Evolutionary conservation across 2,113 vertebrate species (phyloP), one percentile per base, ranked within the genome.

Genomic region (Thunnus maccoyii): DNA sequence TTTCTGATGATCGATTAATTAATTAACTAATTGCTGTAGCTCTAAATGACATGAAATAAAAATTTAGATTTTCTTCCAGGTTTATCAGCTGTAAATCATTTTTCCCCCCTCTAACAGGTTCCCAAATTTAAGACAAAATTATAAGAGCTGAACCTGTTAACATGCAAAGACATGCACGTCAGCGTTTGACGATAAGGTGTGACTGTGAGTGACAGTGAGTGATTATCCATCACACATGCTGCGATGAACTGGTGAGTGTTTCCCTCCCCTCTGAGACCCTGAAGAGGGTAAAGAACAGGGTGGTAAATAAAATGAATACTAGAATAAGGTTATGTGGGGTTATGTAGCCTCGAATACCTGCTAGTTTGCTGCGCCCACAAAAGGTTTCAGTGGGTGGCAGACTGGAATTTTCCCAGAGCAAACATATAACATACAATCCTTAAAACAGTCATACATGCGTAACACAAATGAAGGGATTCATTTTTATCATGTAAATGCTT

Each of bases 401-500:
- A 64, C 0, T 18, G 16, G 46, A 22, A 63, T 84, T 61, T 80
- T 58, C 51, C 47, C 44, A 54, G 22, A 8, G 15, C n/a, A 25
- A 15, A 56, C 16, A 30, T n/a, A n/a, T 27, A 22, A 55, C 58
- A 75, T 18, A 18, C 13, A 36, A 10, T 8, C 56, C n/a, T 62
- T 44, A 73, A 44, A 52, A 62, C 41, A 22, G 63, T 75, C 51
- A 69, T 47, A 70, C 48, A 25, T 52, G n/a, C 61, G 36, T 60
- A 13, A 22, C 44, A 36, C 68, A 41, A 6, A 47, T 20, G 10
- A 51, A 41, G 50, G 46, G 54, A 70, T 69, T 68, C 61, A 46
- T 78, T 51, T 27, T 52, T 72, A 76, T 83, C 81, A 83, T 68
- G 74, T 68, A 85, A 88, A 85, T 77, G 66, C 2, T 1, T 44